Evolutionary conservation across 2,113 vertebrate species (phyloP).

Genomic region (Silurus asotus): DNA sequence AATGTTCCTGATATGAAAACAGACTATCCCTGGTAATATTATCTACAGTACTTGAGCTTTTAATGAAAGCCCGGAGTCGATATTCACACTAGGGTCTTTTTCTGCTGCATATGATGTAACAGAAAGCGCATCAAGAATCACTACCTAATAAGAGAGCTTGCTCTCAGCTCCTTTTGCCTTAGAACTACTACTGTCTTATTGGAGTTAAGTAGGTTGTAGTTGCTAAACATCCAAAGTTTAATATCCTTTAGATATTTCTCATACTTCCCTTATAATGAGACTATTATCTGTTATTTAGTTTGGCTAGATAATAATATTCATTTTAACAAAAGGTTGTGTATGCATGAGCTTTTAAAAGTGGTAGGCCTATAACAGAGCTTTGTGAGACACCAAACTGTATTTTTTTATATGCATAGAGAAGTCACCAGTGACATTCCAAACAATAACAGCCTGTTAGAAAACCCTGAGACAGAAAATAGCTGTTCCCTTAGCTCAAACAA

Average conservation of each 20-base stretch:
- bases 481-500: not conserved
- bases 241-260: not conserved
- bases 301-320: not conserved
- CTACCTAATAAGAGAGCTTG: not conserved
- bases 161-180: not conserved
- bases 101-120: not conserved
- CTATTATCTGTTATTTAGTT: not conserved
- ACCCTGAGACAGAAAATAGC: not conserved
- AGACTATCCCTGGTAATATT: not conserved
- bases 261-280: not conserved
- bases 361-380: not conserved
- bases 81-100: not conserved
- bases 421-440: slow-evolving; percentile 5
- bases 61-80: not conserved
- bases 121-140: not conserved
- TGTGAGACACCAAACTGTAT: not conserved
- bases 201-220: not conserved
- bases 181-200: not conserved
- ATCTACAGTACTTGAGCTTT: not conserved
- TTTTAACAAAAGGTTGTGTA: not conserved
- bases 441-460: not conserved
- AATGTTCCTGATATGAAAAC: not conserved
- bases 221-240: not conserved
- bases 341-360: not conserved
- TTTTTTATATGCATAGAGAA: not conserved